A percentile compares a stretch with the other conserved stretches of the same genome.
These are phyloP conservation scores for Microvelia longipes DNA, from an alignment of 1,140 invertebrate species.

Conservation along the genomic window DNA sequence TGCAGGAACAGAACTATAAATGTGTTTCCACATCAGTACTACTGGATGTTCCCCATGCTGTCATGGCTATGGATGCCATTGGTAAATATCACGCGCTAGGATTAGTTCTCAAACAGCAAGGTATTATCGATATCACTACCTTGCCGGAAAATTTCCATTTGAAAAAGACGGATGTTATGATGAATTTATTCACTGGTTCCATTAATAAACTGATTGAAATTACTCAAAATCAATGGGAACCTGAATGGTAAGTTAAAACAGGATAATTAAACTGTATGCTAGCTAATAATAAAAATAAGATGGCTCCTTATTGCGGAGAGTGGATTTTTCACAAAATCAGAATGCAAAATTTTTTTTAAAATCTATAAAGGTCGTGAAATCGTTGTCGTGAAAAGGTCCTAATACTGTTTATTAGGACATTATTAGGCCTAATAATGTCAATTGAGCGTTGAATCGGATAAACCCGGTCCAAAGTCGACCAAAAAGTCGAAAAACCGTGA, in stretches of 20 bases:
- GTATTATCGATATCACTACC: neutral
- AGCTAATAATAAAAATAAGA: too few relatives aligned
- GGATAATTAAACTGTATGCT: too few relatives aligned
- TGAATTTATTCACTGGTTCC: neutral
- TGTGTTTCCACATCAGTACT: neutral
- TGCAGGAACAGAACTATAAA: neutral
- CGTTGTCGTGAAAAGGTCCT: neutral
- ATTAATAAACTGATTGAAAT: neutral
- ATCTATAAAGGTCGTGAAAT: neutral
- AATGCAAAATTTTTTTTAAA: neutral
- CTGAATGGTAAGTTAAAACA: neutral
- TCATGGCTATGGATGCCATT: neutral
- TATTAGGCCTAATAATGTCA: neutral
- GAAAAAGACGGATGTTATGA: neutral
- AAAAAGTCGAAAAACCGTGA: too few relatives aligned
- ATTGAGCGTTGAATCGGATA: too few relatives aligned
- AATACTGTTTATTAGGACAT: neutral
- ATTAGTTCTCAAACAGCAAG: neutral
- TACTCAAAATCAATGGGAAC: neutral
- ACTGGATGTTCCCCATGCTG: neutral
- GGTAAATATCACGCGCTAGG: neutral
- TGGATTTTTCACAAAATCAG: neutral
- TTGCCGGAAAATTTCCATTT: neutral
- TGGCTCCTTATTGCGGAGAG: too few relatives aligned
- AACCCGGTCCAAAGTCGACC: too few relatives aligned